Percentiles rank a stretch among this genome's conserved stretches.
Evolutionary conservation across 1,140 invertebrate species (phyloP).

Genomic region (Eupristina koningsbergeri): DNA sequence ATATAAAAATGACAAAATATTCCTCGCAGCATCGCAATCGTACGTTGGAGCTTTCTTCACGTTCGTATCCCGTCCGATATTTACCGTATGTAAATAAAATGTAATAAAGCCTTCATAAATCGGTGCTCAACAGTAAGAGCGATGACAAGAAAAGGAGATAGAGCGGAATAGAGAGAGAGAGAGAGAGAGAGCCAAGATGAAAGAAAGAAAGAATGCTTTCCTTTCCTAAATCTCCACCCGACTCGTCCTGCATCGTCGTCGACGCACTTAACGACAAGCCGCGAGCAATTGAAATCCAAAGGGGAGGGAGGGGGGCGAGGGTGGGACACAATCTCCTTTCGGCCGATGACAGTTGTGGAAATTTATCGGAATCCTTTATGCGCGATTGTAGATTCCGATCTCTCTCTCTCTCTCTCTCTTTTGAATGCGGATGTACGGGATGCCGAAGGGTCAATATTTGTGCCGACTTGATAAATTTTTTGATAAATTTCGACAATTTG

Average conservation of each 20-base stretch:
- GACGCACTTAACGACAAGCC: neutral
- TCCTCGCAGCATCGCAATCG: neutral
- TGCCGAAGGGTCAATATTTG: slow-evolving; percentile 56
- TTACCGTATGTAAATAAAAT: neutral
- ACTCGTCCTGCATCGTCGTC: no score
- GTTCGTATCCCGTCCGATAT: neutral
- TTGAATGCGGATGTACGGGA: neutral
- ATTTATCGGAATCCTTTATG: slow-evolving; percentile 37
- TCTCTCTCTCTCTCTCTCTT: neutral
- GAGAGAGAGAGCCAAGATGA: no score
- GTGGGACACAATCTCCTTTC: no score
- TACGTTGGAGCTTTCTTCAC: neutral
- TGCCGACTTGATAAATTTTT: slow-evolving; percentile 41
- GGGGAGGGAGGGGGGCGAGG: neutral
- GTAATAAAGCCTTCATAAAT: neutral
- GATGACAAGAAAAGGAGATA: no score
- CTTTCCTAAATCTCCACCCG: neutral
- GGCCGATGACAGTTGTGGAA: slow-evolving; percentile 20
- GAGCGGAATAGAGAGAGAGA: no score
- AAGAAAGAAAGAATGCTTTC: no score
- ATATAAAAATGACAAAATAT: no score
- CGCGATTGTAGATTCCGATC: neutral
- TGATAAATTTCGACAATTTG: slow-evolving; percentile 63
- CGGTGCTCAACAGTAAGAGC: no score
- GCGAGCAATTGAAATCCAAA: neutral